These are phyloP conservation scores for Hylaeus anthracinus DNA, from an alignment of 1,140 invertebrate species.

Conservation along the genomic window DNA sequence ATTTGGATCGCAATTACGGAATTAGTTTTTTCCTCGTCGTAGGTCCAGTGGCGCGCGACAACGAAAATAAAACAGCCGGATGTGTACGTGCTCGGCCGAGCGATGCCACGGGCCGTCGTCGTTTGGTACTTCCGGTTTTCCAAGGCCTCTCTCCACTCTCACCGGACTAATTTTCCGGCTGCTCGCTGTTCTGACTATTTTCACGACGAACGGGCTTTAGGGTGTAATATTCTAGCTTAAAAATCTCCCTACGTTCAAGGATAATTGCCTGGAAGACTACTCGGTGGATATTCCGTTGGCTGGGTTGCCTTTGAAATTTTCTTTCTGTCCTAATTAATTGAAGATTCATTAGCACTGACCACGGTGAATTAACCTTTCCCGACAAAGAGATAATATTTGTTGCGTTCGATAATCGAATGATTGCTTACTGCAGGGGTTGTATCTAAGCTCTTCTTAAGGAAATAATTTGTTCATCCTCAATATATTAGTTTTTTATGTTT, in stretches of 20 bases:
- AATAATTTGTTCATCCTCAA: too few relatives aligned
- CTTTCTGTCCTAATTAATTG: neutral
- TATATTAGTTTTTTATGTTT: too few relatives aligned
- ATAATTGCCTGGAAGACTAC: conserved; percentile 22
- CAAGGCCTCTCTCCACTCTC: neutral
- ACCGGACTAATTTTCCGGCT: conserved; percentile 40
- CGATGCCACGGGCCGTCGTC: neutral
- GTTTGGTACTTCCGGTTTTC: conserved; percentile 28
- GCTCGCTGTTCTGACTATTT: conserved; percentile 4
- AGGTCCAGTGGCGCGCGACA: neutral
- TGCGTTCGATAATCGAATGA: too few relatives aligned
- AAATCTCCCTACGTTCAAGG: neutral
- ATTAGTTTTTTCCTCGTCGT: conserved; percentile 45
- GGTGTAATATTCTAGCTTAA: conserved; percentile 14
- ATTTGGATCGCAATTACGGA: conserved; percentile 58
- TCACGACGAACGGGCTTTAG: conserved; percentile 10
- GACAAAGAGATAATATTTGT: too few relatives aligned
- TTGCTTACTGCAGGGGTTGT: too few relatives aligned
- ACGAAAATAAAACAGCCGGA: conserved; percentile 32
- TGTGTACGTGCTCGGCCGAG: conserved; percentile 14
- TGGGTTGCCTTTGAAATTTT: neutral
- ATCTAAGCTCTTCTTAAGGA: too few relatives aligned
- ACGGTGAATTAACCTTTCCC: too few relatives aligned
- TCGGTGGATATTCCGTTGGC: neutral
- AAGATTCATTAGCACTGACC: neutral